A percentile compares a stretch with the other conserved stretches of the same genome.
These are phyloP conservation scores for Thamnaconus septentrionalis DNA, from an alignment of 2,113 vertebrate genomes.

Conservation along the genomic window DNA sequence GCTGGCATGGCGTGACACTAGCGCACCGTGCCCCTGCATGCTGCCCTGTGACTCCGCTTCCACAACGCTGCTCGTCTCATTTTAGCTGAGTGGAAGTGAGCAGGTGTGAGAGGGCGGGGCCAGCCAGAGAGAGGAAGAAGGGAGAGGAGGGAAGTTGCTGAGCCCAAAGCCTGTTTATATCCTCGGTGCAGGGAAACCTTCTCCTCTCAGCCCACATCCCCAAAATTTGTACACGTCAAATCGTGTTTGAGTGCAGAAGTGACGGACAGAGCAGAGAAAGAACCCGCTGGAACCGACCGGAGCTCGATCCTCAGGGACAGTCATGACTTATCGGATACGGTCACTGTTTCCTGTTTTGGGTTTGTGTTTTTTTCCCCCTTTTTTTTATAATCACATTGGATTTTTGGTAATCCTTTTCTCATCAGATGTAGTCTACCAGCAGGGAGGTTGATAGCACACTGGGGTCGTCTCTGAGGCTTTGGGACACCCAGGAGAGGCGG, in stretches of 20 bases:
- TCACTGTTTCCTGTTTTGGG: constrained; percentile 49
- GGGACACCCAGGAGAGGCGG: constrained; percentile 7
- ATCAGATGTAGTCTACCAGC: no score
- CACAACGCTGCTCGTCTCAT: not conserved
- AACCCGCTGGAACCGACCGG: constrained; percentile 18
- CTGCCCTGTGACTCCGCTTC: constrained; percentile 2
- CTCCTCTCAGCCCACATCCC: constrained; percentile 11
- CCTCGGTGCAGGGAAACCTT: constrained; percentile 8
- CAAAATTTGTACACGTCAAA: not conserved
- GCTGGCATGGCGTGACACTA: constrained; percentile 6
- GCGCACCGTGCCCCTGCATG: not conserved
- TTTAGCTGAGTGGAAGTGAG: constrained; percentile 28
- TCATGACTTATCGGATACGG: constrained; percentile 39
- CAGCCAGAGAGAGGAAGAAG: constrained; percentile 45
- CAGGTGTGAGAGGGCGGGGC: constrained; percentile 55
- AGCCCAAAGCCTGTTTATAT: constrained; percentile 22
- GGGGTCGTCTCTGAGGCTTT: no score
- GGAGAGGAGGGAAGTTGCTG: constrained; percentile 47
- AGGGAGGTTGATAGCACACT: no score
- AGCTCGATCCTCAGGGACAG: constrained; percentile 28
- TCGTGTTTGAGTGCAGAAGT: constrained; percentile 7
- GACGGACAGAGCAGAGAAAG: not conserved
- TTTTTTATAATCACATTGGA: not conserved
- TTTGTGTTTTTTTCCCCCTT: constrained; percentile 20
- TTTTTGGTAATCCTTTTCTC: constrained; percentile 3